phyloP scores from a whole-genome alignment of 2,888 invertebrate genomes.

The Ormyrus pomaceus region DNA sequence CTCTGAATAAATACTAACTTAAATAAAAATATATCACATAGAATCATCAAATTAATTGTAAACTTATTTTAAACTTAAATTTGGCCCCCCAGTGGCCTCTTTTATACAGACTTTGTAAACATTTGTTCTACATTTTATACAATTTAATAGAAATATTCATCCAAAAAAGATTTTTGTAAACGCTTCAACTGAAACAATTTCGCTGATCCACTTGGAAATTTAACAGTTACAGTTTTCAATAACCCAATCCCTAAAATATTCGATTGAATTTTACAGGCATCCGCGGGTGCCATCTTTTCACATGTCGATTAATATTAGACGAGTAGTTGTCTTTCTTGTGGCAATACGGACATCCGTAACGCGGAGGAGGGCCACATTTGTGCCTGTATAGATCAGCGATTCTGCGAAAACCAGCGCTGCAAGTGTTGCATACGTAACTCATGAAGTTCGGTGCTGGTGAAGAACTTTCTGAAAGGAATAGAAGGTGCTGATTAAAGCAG shows the following conservation, averaged over 20 bases:
- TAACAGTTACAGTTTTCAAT: neutral
- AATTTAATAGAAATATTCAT: too few relatives aligned
- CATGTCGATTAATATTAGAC: constrained; percentile 73
- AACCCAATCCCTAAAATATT: constrained; percentile 65
- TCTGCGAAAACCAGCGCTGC: constrained; percentile 52
- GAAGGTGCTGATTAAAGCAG: too few relatives aligned
- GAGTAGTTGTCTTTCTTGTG: constrained; percentile 74
- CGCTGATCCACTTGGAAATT: neutral
- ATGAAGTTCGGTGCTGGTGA: constrained; percentile 15
- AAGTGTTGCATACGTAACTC: constrained; percentile 41
- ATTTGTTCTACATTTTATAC: too few relatives aligned
- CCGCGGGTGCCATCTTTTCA: constrained; percentile 72
- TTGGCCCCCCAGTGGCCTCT: too few relatives aligned
- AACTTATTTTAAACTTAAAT: too few relatives aligned
- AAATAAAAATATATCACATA: too few relatives aligned
- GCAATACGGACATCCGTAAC: constrained; percentile 75
- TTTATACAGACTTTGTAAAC: too few relatives aligned
- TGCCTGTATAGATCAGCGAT: constrained; percentile 71
- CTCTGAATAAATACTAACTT: too few relatives aligned
- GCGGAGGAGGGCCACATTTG: constrained; percentile 72
- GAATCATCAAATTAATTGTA: too few relatives aligned
- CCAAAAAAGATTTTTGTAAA: too few relatives aligned
- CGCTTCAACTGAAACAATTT: too few relatives aligned
- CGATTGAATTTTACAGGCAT: constrained; percentile 69
- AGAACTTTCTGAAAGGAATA: too few relatives aligned